These are phyloP conservation scores for Drosophila conformis DNA, from an alignment of 2,888 invertebrate genomes.

Conservation along the genomic window DNA sequence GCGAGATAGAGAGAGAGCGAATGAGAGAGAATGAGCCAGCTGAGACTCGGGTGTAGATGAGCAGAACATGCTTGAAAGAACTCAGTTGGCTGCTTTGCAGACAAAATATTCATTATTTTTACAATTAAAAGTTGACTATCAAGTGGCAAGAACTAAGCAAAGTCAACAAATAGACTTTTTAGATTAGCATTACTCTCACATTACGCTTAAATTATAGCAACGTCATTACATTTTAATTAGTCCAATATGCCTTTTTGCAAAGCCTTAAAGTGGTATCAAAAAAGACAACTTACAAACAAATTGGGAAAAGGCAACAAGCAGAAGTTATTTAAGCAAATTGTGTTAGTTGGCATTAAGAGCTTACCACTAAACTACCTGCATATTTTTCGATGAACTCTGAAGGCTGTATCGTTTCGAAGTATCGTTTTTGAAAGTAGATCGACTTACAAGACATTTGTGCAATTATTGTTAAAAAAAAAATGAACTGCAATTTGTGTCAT, in stretches of 20 bases:
- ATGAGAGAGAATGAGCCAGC: background rate
- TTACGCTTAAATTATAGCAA: background rate
- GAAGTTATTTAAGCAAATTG: background rate
- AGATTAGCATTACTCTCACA: background rate
- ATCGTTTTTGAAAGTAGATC: background rate
- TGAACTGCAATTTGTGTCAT: background rate
- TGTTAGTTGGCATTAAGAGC: background rate
- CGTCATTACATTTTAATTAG: background rate
- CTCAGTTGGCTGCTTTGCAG: slow-evolving; percentile 25
- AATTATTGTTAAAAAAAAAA: background rate
- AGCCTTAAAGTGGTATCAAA: too few relatives aligned
- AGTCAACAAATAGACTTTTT: background rate
- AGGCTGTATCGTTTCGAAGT: background rate
- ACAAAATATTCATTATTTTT: slow-evolving; percentile 7
- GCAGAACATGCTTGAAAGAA: slow-evolving; percentile 26
- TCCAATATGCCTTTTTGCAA: background rate
- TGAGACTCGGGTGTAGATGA: background rate
- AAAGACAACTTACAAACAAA: background rate
- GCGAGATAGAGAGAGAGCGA: background rate
- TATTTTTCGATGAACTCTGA: background rate
- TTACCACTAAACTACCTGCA: background rate
- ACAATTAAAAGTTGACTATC: background rate
- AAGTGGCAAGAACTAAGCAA: background rate
- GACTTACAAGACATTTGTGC: background rate
- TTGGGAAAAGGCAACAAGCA: background rate